phyloP scores from a whole-genome alignment of 2,797 vertebrate species.

The Stomatorhinus walkeri region DNA sequence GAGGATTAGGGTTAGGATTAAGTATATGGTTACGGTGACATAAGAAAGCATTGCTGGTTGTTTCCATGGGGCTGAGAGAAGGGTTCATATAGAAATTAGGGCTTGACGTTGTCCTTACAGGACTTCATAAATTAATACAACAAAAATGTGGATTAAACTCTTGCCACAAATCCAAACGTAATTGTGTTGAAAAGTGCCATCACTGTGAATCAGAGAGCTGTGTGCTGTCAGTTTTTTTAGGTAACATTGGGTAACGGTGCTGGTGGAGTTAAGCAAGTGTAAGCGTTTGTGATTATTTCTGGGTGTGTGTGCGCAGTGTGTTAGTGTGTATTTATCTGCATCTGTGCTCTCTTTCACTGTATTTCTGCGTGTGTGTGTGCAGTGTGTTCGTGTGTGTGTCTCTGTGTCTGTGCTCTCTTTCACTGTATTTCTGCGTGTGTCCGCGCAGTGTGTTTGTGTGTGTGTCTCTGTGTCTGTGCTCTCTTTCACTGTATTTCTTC shows the following conservation, averaged over 20 bases:
- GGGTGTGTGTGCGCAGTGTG: background rate
- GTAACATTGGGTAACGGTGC: background rate
- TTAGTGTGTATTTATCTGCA: background rate
- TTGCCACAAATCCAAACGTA: background rate
- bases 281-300: background rate
- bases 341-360: background rate
- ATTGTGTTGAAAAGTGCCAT: background rate
- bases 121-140: background rate
- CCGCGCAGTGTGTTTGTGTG: background rate
- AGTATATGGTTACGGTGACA: background rate
- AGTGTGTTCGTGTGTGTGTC: background rate
- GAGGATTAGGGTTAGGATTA: background rate
- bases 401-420: background rate
- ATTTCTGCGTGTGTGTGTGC: background rate
- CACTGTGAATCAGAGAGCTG: background rate
- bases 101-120: background rate
- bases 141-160: background rate
- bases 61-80: background rate
- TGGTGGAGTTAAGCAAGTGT: background rate
- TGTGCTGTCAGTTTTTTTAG: background rate
- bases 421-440: background rate
- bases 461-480: background rate
- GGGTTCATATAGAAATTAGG: background rate
- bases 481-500: background rate
- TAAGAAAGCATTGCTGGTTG: background rate